Base-by-base conservation (phyloP, 2,888 invertebrate species). In the Xestia c-nigrum region DNA sequence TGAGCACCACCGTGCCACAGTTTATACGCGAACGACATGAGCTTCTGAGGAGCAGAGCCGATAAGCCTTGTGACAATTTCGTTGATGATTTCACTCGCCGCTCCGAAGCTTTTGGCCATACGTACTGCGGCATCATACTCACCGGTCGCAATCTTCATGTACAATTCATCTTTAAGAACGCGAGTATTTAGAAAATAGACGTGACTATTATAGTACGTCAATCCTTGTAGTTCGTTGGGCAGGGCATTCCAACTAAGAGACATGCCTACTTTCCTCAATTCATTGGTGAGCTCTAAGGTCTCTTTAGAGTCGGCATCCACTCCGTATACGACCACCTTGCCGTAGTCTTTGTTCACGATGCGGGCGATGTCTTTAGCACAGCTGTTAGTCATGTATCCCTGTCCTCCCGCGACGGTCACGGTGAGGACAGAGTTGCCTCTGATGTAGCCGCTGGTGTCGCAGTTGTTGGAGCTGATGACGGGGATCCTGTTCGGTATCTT, bases 401-500 rank as follows among this genome's bases (percentile, higher is more conserved):
- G 89, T 64, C 64, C 85, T 6, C 90, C 90, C 85, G 89, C 87
- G 6, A 90, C 55, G 0, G 92, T 92, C 10, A 92, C 89, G 12
- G 83, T 83, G 72, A 83, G 80, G 0, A 92, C 91, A 0, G 90
- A 89, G 70, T 87, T 80, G 24, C 88, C 85, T 78, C 85, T 89
- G 64, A 92, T 90, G 59, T 92, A 92, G 63, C 80, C 76, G 57
- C 87, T 88, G 19, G 92, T 91, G 71, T 90, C 86, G 63, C 92
- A 92, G 47, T 88, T 78, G 3, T 80, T 84, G 72, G 87, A 87
- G 74, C 86, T 89, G 7, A 79, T 61, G 9, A 91, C 91, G 6
- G 92, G 91, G 0, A 92, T 84, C 47, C 92, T 87, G 78, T 92
- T 92, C 6, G 92, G 92, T 72, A 92, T 92, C 74, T 91, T 92